Evolutionary conservation across 2,113 vertebrate species (phyloP), one percentile per base, ranked within the genome.

Genomic region (Nothoprocta perdicaria): DNA sequence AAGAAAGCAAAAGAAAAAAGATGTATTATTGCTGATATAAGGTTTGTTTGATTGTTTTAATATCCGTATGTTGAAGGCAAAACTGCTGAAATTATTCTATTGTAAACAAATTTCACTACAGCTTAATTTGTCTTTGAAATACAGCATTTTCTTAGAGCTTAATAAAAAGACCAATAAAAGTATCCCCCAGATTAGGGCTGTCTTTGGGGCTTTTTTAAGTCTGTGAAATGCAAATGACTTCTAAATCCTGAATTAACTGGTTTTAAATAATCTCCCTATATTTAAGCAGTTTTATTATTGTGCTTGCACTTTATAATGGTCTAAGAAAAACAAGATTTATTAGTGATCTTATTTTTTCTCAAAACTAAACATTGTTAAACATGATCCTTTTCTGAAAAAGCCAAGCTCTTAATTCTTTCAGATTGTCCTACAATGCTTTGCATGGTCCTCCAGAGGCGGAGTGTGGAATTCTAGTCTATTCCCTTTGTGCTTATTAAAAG

Each of bases 211-310:
- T 43, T 57, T 79, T 86, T 85, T 46, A 17, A 52, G 41, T 52
- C 52, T 94, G 45, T 74, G 52, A 95, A 88, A 89, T 86, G 65
- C 55, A 92, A 94, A 95, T 87, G 80, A 53, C 18, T 92, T 90
- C 23, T 22, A 93, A 91, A 80, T 63, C 61, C 46, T 89, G 68
- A 84, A 90, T 61, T 83, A 89, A 71, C 41, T n/a, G 23, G 9
- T 78, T 94, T 94, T 29, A 93, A 92, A 63, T 67, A 41, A 55
- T 83, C 80, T 14, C 8, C 12, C 3, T 67, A 57, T 77, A 94
- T 94, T 94, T 6, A 84, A 67, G 35, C 53, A 60, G 53, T 53
- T 80, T 88, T 90, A 38, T 87, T 66, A 46, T 74, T 80, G 33
- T 45, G 18, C 41, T 85, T 77, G 38, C 9, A 58, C 77, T 87